Percentiles rank a stretch among this genome's conserved stretches.
These are phyloP conservation scores for Vollenhovia emeryi DNA, from an alignment of 1,140 invertebrate genomes.

Conservation along the genomic window DNA sequence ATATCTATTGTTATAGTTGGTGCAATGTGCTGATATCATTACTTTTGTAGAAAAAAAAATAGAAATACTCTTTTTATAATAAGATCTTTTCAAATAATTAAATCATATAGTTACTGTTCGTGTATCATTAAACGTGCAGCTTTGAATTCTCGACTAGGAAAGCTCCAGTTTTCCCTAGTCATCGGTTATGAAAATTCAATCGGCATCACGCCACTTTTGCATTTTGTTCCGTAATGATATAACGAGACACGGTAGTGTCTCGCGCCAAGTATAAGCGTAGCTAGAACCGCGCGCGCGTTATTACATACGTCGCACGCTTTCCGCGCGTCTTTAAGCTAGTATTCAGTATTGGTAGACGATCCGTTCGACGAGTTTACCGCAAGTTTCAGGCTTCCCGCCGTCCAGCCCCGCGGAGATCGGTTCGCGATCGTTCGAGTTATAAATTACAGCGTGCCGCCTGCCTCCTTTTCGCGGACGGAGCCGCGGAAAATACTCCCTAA, in stretches of 20 bases:
- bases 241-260: no score
- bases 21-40: no score
- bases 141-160: not conserved
- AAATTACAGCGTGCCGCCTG: slow-evolving; percentile 27
- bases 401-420: not conserved
- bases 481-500: slow-evolving; percentile 12
- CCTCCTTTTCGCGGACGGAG: not conserved
- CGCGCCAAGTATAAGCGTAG: no score
- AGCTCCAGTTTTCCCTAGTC: not conserved
- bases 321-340: not conserved
- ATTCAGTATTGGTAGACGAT: not conserved
- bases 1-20: no score
- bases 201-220: not conserved
- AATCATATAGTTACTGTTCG: no score
- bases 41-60: no score
- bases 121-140: no score
- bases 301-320: not conserved
- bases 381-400: not conserved
- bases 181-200: not conserved
- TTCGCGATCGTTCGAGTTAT: slow-evolving; percentile 22
- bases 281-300: no score
- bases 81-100: no score
- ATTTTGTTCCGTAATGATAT: slow-evolving; percentile 10
- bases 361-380: not conserved
- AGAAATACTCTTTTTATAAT: no score